phyloP scores from a whole-genome alignment of 2,113 vertebrate species.

The Semnornis frantzii region DNA sequence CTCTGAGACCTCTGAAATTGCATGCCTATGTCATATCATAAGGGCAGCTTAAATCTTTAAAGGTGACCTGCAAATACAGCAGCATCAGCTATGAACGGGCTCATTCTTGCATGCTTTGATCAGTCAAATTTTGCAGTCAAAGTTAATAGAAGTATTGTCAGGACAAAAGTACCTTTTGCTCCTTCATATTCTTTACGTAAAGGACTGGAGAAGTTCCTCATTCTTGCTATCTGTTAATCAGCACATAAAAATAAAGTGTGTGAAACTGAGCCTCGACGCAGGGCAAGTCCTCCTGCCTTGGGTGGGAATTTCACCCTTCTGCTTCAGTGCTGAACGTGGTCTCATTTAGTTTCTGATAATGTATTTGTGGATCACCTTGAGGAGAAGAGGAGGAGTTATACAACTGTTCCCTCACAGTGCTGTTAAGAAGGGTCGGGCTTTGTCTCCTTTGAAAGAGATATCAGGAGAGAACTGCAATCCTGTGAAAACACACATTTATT shows the following conservation, averaged over 20 bases:
- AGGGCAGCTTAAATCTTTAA: not conserved
- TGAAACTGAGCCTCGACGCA: not conserved
- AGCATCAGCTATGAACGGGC: not conserved
- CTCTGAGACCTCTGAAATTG: not conserved
- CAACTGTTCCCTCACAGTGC: slow-evolving; percentile 33
- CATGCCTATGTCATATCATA: not conserved
- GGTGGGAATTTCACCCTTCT: slow-evolving; percentile 14
- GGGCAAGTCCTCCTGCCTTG: slow-evolving; percentile 8
- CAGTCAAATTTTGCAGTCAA: not conserved
- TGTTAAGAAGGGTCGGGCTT: slow-evolving; percentile 45
- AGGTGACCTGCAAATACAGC: not conserved
- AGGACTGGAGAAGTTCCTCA: not conserved
- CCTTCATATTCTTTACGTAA: not conserved
- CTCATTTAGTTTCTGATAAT: not conserved
- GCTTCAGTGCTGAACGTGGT: not conserved
- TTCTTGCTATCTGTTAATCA: slow-evolving; percentile 15
- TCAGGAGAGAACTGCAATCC: slow-evolving; percentile 54
- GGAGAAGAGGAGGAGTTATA: slow-evolving; percentile 40
- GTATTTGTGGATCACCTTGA: slow-evolving; percentile 65
- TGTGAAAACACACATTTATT: slow-evolving; percentile 67
- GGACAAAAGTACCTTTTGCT: not conserved
- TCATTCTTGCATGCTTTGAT: not conserved
- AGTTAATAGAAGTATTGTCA: not conserved
- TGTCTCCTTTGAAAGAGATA: slow-evolving; percentile 61
- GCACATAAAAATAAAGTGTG: slow-evolving; percentile 48